Conservation (phyloP, 2,113 vertebrate genomes). For the Chrysemys picta region DNA sequence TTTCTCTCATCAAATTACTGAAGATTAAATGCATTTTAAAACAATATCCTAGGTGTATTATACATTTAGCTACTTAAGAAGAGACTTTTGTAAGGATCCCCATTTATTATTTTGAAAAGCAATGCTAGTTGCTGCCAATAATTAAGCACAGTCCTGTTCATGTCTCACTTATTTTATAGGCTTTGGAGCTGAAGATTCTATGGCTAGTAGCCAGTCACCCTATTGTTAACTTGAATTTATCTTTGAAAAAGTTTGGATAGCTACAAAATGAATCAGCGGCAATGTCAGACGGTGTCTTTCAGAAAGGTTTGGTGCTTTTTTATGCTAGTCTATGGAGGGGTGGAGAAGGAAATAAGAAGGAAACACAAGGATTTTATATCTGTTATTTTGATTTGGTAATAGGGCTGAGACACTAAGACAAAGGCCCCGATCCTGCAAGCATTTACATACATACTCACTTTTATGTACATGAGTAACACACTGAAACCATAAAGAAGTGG, state of each 20-base stretch:
- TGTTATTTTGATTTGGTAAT: neutral
- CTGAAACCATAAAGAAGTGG: slow-evolving; percentile 30
- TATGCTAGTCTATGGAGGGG: neutral
- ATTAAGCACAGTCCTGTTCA: slow-evolving; percentile 64
- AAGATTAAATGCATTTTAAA: slow-evolving; percentile 82
- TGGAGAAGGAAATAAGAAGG: neutral
- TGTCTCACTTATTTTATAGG: slow-evolving; percentile 47
- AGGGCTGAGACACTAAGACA: neutral
- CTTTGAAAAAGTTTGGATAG: slow-evolving; percentile 49
- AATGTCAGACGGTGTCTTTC: slow-evolving; percentile 20
- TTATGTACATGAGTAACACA: neutral
- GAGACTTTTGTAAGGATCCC: slow-evolving; percentile 64
- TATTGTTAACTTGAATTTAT: slow-evolving; percentile 13
- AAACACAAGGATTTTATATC: slow-evolving; percentile 17
- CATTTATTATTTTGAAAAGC: slow-evolving; percentile 75
- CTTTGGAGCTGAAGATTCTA: slow-evolving; percentile 8
- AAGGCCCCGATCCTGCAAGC: neutral
- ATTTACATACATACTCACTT: neutral
- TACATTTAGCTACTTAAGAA: slow-evolving; percentile 75
- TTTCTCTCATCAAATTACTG: slow-evolving; percentile 81
- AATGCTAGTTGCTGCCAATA: slow-evolving; percentile 70
- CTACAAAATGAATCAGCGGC: slow-evolving; percentile 26
- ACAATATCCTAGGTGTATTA: slow-evolving; percentile 78
- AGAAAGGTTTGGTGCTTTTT: slow-evolving; percentile 25
- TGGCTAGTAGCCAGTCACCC: slow-evolving; percentile 57